A percentile compares a stretch with the other conserved stretches of the same genome.
phyloP scores from a whole-genome alignment of 1,140 invertebrate species.

The Zelostemma sp. region DNA sequence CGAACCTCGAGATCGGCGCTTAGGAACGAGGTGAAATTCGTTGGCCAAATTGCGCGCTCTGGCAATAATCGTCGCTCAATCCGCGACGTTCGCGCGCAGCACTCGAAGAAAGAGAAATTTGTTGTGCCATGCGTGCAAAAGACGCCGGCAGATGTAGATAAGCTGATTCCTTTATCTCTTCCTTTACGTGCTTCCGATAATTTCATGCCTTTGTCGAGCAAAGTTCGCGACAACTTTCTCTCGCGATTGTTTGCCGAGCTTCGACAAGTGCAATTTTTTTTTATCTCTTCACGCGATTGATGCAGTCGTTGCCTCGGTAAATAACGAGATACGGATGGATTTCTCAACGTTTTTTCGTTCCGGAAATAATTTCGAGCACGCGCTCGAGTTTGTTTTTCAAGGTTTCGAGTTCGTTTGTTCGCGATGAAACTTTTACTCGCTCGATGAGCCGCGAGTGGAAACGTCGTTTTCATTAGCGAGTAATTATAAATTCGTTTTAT shows the following conservation, averaged over 20 bases:
- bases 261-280: background rate
- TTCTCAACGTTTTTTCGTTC: background rate
- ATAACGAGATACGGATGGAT: background rate
- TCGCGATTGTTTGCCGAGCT: background rate
- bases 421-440: no score
- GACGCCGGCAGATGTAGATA: background rate
- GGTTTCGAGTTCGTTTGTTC: no score
- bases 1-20: background rate
- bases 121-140: background rate
- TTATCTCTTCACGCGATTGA: background rate
- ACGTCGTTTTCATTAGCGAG: background rate
- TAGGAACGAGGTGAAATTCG: background rate
- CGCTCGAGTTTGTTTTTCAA: no score
- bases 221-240: slow-evolving; percentile 2
- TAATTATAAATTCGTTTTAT: background rate
- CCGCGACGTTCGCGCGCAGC: background rate
- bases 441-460: background rate
- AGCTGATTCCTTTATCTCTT: background rate
- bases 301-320: slow-evolving; percentile 1
- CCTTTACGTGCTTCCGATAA: background rate
- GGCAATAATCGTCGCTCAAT: no score
- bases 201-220: background rate
- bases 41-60: background rate
- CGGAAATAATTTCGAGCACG: background rate
- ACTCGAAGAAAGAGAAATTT: background rate